These are phyloP conservation scores for Vesta saturnalis DNA, from an alignment of 2,888 invertebrate species.

Conservation along the genomic window DNA sequence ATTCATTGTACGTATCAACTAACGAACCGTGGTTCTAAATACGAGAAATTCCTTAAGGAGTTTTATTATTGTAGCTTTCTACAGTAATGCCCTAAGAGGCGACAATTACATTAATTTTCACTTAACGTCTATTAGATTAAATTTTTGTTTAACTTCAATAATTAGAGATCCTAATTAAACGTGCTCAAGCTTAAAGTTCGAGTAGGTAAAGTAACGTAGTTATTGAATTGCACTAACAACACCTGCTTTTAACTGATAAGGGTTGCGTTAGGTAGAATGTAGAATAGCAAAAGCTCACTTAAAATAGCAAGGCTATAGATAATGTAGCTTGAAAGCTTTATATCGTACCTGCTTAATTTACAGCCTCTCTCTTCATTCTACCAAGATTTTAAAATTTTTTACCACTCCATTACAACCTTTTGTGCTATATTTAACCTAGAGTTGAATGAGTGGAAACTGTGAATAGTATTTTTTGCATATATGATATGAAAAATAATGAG, in stretches of 20 bases:
- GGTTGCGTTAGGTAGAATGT: neutral
- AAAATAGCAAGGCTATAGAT: neutral
- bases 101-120: neutral
- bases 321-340: neutral
- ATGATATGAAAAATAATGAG: no score
- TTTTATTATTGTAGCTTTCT: neutral
- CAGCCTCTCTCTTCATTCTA: no score
- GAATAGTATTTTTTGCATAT: no score
- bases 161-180: neutral
- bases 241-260: slow-evolving; percentile 11
- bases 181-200: neutral
- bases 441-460: no score
- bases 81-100: neutral
- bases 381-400: no score
- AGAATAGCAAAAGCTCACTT: neutral
- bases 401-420: no score
- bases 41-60: neutral
- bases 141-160: neutral
- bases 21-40: no score
- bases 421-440: neutral
- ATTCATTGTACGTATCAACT: no score
- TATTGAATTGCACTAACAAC: slow-evolving; percentile 10
- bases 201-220: neutral
- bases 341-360: neutral
- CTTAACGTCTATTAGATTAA: neutral